Evolutionary conservation across 2,113 vertebrate species (phyloP).

Genomic region (Nerophis lumbriciformis): DNA sequence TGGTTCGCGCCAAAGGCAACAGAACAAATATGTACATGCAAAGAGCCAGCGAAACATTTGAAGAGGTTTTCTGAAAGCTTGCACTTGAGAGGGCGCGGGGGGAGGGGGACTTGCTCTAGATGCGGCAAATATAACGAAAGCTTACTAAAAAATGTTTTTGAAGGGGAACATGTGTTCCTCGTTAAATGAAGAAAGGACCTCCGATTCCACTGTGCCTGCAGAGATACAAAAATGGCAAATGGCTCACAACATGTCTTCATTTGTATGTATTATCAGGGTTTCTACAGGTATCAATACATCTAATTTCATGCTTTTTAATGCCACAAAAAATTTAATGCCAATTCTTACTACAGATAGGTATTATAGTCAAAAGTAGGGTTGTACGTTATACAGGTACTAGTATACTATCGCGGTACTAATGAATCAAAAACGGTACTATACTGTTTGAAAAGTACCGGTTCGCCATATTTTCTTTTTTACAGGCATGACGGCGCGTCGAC

Average conservation of each 20-base stretch:
- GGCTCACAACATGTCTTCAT: constrained; percentile 32
- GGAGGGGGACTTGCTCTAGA: constrained; percentile 12
- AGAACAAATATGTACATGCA: constrained; percentile 44
- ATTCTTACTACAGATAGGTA: too few relatives aligned
- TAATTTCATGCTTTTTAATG: too few relatives aligned
- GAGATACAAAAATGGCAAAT: constrained; percentile 54
- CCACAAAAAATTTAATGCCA: too few relatives aligned
- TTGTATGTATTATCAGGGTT: constrained; percentile 1
- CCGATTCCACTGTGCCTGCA: constrained; percentile 49
- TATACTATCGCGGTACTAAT: too few relatives aligned
- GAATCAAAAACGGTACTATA: too few relatives aligned
- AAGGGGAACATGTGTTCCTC: constrained; percentile 55
- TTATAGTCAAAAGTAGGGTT: too few relatives aligned
- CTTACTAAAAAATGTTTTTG: constrained; percentile 35
- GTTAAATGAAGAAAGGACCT: constrained; percentile 42
- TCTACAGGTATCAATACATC: too few relatives aligned
- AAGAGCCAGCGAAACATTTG: constrained; percentile 32
- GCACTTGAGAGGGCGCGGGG: constrained; percentile 13
- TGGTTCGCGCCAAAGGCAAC: constrained; percentile 46
- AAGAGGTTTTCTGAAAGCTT: constrained; percentile 36
- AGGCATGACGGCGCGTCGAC: too few relatives aligned
- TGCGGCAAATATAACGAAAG: constrained; percentile 40
- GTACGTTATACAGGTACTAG: too few relatives aligned
- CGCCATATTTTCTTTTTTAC: too few relatives aligned
- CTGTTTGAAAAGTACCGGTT: too few relatives aligned